phyloP scores from a whole-genome alignment of 1,140 invertebrate genomes.

The Ceratitis capitata region DNA sequence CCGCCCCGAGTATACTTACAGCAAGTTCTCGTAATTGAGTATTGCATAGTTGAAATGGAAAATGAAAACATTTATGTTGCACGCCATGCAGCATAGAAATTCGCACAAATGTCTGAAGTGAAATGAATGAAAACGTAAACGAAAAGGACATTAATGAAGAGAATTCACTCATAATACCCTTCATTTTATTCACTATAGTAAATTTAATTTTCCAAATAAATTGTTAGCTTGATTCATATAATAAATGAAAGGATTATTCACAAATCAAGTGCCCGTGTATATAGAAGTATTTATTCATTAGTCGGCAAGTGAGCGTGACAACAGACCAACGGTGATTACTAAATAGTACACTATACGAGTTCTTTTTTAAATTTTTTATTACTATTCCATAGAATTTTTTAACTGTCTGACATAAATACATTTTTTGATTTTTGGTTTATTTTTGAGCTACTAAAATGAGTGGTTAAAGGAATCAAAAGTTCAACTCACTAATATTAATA shows the following conservation, averaged over 20 bases:
- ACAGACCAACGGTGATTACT: neutral
- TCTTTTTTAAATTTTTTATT: no score
- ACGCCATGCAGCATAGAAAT: neutral
- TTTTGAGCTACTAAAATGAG: no score
- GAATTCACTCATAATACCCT: neutral
- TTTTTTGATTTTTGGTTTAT: no score
- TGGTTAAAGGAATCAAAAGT: no score
- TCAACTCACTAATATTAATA: no score
- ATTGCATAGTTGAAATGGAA: neutral
- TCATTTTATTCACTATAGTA: neutral
- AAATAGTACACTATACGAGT: no score
- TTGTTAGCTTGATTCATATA: neutral
- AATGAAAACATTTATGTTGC: neutral
- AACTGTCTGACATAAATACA: no score
- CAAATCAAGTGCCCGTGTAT: neutral
- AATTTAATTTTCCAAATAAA: conserved; percentile 24
- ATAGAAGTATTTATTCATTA: neutral
- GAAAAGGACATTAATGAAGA: conserved; percentile 33
- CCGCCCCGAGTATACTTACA: neutral
- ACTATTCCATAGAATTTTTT: no score
- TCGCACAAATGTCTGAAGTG: neutral
- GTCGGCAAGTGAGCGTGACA: neutral
- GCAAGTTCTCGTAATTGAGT: neutral
- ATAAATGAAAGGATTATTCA: conserved; percentile 2
- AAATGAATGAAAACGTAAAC: neutral